phyloP scores from a whole-genome alignment of 2,113 vertebrate species.

The Athene noctua region DNA sequence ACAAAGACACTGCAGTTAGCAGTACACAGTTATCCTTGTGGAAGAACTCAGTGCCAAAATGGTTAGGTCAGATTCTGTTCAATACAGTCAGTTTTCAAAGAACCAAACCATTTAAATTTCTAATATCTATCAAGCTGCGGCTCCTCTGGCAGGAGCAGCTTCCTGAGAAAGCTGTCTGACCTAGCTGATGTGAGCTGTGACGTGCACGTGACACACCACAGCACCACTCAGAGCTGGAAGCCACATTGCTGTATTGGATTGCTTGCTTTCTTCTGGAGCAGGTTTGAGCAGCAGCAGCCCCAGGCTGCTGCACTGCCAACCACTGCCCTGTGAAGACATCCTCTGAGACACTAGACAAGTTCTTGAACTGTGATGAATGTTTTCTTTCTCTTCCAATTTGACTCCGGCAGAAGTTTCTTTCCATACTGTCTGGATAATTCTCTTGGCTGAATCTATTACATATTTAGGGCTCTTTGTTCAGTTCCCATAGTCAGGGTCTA shows the following conservation, averaged over 20 bases:
- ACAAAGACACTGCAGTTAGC: background rate
- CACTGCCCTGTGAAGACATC: background rate
- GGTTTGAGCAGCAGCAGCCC: background rate
- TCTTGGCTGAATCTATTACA: background rate
- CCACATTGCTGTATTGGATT: background rate
- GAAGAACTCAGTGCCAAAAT: background rate
- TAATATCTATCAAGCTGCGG: background rate
- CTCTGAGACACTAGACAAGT: background rate
- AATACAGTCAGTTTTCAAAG: background rate
- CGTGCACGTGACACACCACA: background rate
- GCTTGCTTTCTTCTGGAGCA: background rate
- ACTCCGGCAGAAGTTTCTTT: background rate
- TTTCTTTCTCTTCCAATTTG: background rate
- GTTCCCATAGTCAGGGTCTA: background rate
- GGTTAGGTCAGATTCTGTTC: background rate
- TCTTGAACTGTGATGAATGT: background rate
- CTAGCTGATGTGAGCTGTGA: background rate
- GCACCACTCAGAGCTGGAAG: background rate
- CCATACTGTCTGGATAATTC: background rate
- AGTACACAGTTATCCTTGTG: background rate
- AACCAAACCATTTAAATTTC: background rate
- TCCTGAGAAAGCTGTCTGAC: constrained; percentile 1
- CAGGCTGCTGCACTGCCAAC: background rate
- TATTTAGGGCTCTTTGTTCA: constrained; percentile 6
- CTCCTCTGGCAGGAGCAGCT: constrained; percentile 8